These are phyloP conservation scores for Passerina amoena DNA, from an alignment of 2,113 vertebrate genomes.

Conservation along the genomic window DNA sequence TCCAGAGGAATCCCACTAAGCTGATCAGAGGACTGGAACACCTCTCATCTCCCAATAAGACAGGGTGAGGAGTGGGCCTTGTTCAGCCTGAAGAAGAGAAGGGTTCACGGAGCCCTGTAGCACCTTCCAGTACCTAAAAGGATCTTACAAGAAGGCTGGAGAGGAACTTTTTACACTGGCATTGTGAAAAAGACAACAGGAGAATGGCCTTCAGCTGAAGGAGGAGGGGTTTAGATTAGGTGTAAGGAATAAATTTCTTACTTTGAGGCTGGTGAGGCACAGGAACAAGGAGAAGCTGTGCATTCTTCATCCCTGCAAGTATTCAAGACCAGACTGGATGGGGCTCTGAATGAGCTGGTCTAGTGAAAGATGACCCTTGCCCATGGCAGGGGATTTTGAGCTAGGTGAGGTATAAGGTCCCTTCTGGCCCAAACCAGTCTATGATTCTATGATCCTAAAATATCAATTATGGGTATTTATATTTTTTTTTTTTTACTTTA, in stretches of 20 bases:
- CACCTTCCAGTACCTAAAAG: neutral
- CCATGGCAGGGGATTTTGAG: neutral
- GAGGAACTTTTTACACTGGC: neutral
- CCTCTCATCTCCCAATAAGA: neutral
- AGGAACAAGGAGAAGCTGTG: neutral
- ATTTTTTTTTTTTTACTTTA: neutral
- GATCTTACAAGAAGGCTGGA: neutral
- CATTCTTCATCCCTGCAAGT: neutral
- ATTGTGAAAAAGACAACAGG: neutral
- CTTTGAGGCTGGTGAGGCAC: neutral
- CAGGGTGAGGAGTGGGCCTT: neutral
- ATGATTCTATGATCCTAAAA: neutral
- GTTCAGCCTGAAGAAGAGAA: neutral
- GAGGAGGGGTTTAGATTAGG: neutral
- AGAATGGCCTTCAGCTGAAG: neutral
- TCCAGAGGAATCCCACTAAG: neutral
- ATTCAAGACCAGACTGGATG: neutral
- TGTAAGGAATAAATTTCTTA: neutral
- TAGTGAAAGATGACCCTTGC: neutral
- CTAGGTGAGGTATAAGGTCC: neutral
- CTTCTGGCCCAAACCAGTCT: neutral
- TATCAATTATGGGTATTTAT: neutral
- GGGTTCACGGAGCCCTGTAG: neutral
- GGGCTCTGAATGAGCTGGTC: neutral
- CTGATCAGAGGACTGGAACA: neutral